Evolutionary conservation across 2,113 vertebrate genomes (phyloP).

Genomic region (Coregonus clupeaformis): DNA sequence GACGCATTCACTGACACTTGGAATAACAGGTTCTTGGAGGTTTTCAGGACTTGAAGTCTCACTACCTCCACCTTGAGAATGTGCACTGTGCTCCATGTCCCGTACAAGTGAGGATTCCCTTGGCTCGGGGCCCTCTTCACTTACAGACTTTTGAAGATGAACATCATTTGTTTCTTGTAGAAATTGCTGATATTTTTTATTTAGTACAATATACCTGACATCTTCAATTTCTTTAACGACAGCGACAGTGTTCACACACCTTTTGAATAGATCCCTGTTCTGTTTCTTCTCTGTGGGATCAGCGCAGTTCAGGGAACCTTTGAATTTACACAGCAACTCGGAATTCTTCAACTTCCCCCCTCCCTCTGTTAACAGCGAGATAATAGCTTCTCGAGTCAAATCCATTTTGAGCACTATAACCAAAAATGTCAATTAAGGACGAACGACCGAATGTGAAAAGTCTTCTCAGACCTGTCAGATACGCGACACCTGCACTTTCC

Average conservation of each 20-base stretch:
- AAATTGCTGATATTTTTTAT: constrained; percentile 62
- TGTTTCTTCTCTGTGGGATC: constrained; percentile 68
- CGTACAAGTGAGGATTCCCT: background rate
- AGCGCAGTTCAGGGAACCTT: constrained; percentile 67
- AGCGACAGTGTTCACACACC: constrained; percentile 82
- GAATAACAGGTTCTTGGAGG: background rate
- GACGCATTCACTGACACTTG: background rate
- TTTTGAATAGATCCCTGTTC: constrained; percentile 80
- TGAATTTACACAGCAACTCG: constrained; percentile 77
- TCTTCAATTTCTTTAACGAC: constrained; percentile 79
- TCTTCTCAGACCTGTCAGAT: background rate
- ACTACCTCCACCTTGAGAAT: background rate
- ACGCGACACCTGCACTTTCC: constrained; percentile 47
- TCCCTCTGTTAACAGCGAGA: constrained; percentile 70
- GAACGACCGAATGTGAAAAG: background rate
- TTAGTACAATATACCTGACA: constrained; percentile 75
- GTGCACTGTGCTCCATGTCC: background rate
- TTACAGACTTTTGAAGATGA: background rate
- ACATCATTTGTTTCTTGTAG: constrained; percentile 11
- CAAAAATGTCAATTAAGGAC: constrained; percentile 3
- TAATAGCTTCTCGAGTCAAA: constrained; percentile 76
- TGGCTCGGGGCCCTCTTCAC: background rate
- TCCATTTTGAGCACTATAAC: constrained; percentile 46
- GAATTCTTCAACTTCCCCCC: constrained; percentile 76
- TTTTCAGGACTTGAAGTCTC: background rate